A percentile compares a stretch with the other conserved stretches of the same genome.
Conservation (phyloP, 2,797 vertebrate species). For the Trachurus trachurus region DNA sequence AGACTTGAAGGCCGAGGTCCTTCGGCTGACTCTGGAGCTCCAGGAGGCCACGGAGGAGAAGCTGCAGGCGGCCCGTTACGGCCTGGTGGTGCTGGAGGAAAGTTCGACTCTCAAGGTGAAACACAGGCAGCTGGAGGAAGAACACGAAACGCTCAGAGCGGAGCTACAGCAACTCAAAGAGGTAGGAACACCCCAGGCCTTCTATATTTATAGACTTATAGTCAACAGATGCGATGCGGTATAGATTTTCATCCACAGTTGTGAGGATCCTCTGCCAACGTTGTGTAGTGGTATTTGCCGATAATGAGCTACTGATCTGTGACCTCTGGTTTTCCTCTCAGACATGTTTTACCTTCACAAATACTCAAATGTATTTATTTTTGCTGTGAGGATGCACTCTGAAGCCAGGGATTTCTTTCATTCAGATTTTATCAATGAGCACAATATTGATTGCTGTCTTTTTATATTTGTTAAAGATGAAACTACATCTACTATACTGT, state of each 20-base stretch:
- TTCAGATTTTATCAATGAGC: neutral
- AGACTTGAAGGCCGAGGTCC: constrained; percentile 83
- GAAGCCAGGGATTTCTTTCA: neutral
- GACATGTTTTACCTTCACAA: neutral
- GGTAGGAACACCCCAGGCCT: constrained; percentile 73
- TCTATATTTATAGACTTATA: constrained; percentile 17
- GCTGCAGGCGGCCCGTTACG: constrained; percentile 90
- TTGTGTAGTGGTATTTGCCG: constrained; percentile 5
- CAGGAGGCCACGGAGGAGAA: constrained; percentile 92
- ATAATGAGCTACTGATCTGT: neutral
- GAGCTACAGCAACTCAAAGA: constrained; percentile 89
- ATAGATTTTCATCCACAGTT: neutral
- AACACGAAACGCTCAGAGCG: constrained; percentile 85
- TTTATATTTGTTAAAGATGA: neutral
- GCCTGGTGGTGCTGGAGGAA: constrained; percentile 90
- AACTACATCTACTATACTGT: neutral
- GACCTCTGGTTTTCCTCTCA: neutral
- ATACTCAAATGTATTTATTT: neutral
- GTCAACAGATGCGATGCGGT: neutral
- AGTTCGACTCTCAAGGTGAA: constrained; percentile 86
- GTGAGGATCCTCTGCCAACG: neutral
- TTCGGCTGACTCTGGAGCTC: constrained; percentile 87
- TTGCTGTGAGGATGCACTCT: neutral
- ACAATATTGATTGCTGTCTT: neutral
- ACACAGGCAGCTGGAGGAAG: constrained; percentile 87